Evolutionary conservation across 2,797 vertebrate genomes (phyloP).

Genomic region (Peromyscus eremicus): DNA sequence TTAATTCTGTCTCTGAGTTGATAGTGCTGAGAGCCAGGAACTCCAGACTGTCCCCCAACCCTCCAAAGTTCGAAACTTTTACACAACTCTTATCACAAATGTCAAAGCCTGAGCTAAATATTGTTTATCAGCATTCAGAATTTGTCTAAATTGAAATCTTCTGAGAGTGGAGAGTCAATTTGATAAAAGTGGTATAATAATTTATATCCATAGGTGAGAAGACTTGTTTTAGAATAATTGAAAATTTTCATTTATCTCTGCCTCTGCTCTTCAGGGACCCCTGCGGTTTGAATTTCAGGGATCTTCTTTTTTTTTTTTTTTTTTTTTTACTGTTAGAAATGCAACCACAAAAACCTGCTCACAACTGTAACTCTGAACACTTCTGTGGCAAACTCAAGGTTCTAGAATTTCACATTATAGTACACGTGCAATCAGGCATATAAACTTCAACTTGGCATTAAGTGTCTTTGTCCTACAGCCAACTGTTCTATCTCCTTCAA

Average conservation of each 20-base stretch:
- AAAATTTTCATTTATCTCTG: slow-evolving; percentile 44
- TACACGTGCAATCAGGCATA: not conserved
- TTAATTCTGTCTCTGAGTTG: slow-evolving; percentile 17
- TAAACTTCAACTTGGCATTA: slow-evolving; percentile 58
- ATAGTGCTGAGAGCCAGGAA: not conserved
- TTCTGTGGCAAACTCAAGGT: not conserved
- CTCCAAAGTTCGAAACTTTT: slow-evolving; percentile 42
- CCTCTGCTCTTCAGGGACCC: not conserved
- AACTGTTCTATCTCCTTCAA: slow-evolving; percentile 49
- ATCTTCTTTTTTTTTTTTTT: not conserved
- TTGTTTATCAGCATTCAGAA: slow-evolving; percentile 45
- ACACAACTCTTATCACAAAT: not conserved
- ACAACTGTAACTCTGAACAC: slow-evolving; percentile 43
- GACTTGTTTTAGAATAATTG: slow-evolving; percentile 54
- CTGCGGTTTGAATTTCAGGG: not conserved
- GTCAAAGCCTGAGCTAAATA: slow-evolving; percentile 52
- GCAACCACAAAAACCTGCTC: slow-evolving; percentile 25
- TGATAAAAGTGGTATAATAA: slow-evolving; percentile 23
- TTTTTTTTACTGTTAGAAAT: slow-evolving; percentile 19
- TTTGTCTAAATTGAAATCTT: slow-evolving; percentile 41
- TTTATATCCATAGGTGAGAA: slow-evolving; percentile 42
- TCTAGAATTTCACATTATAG: slow-evolving; percentile 56
- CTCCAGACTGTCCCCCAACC: not conserved
- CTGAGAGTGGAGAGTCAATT: not conserved
- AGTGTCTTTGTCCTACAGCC: slow-evolving; percentile 55